A percentile compares a stretch with the other conserved stretches of the same genome.
Evolutionary conservation across 2,888 invertebrate genomes (phyloP).

Genomic region (Volucella zonaria): DNA sequence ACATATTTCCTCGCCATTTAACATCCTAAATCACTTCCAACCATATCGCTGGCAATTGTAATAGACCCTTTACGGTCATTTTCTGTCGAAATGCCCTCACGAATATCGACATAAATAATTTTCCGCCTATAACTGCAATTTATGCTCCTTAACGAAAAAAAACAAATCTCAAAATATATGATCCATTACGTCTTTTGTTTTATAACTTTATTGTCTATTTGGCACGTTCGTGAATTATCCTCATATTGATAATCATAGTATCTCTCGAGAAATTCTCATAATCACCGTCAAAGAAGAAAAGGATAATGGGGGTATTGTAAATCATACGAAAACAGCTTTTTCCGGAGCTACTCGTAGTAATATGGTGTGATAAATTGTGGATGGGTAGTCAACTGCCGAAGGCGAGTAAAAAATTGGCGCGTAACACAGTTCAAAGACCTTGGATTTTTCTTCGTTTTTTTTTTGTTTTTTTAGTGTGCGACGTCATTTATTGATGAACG

Average conservation of each 20-base stretch:
- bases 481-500: not conserved
- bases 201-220: not conserved
- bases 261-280: slow-evolving; percentile 45
- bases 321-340: slow-evolving; percentile 12
- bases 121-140: not conserved
- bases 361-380: slow-evolving; percentile 2
- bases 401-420: slow-evolving; percentile 19
- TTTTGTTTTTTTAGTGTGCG: not conserved
- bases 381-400: slow-evolving; percentile 23
- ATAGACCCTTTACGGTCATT: not conserved
- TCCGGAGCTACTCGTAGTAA: not conserved
- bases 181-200: slow-evolving; percentile 14
- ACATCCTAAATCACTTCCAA: too few species aligned
- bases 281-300: slow-evolving; percentile 20
- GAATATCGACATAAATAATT: slow-evolving; percentile 4
- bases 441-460: not conserved
- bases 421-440: slow-evolving; percentile 20
- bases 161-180: slow-evolving; percentile 24
- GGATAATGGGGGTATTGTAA: not conserved
- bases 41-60: too few species aligned
- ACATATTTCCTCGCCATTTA: too few species aligned
- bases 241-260: slow-evolving; percentile 34
- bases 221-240: slow-evolving; percentile 25
- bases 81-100: not conserved
- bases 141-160: slow-evolving; percentile 12